Base-by-base conservation (phyloP, 53 echinoderm and acorn worm genomes). In the Echinometra lucunter region DNA sequence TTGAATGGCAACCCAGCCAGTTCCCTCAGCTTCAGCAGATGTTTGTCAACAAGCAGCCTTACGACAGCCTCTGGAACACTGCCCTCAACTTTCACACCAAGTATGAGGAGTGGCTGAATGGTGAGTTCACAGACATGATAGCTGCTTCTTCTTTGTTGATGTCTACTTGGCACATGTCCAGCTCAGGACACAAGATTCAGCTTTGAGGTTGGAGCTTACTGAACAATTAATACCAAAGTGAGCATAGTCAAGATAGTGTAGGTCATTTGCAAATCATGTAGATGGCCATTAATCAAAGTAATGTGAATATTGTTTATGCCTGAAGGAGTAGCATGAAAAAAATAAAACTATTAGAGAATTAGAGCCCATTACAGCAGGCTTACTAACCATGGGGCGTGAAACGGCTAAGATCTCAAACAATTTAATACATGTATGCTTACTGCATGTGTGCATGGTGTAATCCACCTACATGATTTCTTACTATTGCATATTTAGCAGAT, bases 21-120 rank as follows among this genome's bases (percentile, higher is more conserved):
- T 99, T 99, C 95, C 99, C 99, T 4, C 95, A 98, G 81, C 95
- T 99, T 0, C 90, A 74, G 32, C 57, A 74, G 93, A 99, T 99
- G 99, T 98, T 98, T 94, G 89, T 95, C 16, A 53, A 95, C 49
- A 99, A 99, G 82, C 95, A 96, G 88, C 99, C 99, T 3, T 99
- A 99, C 53, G 99, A 99, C 89, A 96, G 96, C 40, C 97, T 99
- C n/a, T 99, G 99, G 99, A 99, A 98, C 85, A 99, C 99, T 13
- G 99, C 99, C 37, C 97, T 99, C 89, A 96, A 98, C 92, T 99
- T 99, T 75, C 99, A 99, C 88, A 99, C 98, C 57, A 97, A 97
- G 83, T 99, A 98, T 70, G 99, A 99, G 96, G 89, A 93, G 25
- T 99, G 99, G 99, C 95, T 99, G 30, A 99, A 99, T 96, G 99